Percentiles rank a stretch among this genome's conserved stretches.
Evolutionary conservation across 2,113 vertebrate species (phyloP).

Genomic region (Zapornia atra): DNA sequence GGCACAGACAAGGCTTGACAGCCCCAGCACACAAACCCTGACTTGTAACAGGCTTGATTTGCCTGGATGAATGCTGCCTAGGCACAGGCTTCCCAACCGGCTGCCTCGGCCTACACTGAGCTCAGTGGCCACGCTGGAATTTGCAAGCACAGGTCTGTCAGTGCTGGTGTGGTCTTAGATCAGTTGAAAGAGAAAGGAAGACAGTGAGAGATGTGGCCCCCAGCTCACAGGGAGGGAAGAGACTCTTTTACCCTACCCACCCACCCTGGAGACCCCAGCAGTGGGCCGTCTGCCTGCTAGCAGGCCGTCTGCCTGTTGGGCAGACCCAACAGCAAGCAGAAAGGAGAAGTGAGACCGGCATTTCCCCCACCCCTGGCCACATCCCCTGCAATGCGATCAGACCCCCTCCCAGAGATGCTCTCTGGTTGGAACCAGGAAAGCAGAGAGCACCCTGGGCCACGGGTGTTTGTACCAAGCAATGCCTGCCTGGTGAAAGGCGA

Average conservation of each 20-base stretch:
- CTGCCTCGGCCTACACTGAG: background rate
- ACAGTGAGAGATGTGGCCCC: background rate
- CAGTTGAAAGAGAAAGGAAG: background rate
- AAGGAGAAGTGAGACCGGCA: background rate
- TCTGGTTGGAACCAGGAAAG: background rate
- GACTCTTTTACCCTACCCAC: too few relatives aligned
- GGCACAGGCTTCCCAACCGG: background rate
- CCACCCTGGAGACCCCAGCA: background rate
- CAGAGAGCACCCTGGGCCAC: background rate
- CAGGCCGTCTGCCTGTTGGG: rapidly evolving
- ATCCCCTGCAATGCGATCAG: background rate
- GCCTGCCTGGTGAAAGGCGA: background rate
- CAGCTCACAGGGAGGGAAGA: rapidly evolving
- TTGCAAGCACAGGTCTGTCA: background rate
- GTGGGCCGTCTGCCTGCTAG: rapidly evolving
- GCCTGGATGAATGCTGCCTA: background rate
- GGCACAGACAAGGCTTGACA: background rate
- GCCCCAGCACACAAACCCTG: background rate
- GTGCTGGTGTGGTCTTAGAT: background rate
- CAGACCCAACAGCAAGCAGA: background rate
- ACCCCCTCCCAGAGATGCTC: background rate
- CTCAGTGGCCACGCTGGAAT: background rate
- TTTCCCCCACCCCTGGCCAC: background rate
- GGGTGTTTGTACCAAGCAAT: background rate
- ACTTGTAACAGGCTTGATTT: background rate